Conservation (phyloP, 2,113 vertebrate genomes). For the Meles meles region DNA sequence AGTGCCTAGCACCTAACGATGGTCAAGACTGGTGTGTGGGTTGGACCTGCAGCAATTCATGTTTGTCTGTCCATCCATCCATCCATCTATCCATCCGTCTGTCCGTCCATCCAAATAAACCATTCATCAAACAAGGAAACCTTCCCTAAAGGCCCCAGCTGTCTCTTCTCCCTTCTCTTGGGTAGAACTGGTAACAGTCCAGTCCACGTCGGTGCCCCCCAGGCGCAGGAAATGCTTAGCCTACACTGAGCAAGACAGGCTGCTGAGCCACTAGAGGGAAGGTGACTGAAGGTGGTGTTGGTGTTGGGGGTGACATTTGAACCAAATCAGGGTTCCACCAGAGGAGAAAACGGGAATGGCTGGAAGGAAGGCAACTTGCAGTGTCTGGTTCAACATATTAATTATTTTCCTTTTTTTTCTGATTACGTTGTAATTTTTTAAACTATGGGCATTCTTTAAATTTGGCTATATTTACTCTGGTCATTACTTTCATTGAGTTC, state of each 20-base stretch:
- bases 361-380: not conserved
- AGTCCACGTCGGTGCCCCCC: not conserved
- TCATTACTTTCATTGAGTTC: constrained; percentile 31
- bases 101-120: not conserved
- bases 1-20: not conserved
- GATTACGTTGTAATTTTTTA: not conserved
- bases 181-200: not conserved
- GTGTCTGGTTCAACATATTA: not conserved
- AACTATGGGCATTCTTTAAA: not conserved
- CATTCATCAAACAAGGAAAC: not conserved
- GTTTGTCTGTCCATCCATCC: not conserved
- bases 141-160: not conserved
- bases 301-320: not conserved
- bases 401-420: not conserved
- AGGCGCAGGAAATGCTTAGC: not conserved
- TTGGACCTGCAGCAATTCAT: not conserved
- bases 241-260: not conserved
- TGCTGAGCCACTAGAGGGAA: not conserved
- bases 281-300: not conserved
- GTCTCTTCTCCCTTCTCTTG: not conserved
- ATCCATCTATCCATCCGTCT: not conserved
- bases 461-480: not conserved
- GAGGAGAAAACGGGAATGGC: not conserved
- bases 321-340: not conserved
- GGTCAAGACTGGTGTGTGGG: not conserved